Percentiles rank a stretch among this genome's conserved stretches.
These are phyloP conservation scores for Argyrosomus regius DNA, from an alignment of 2,797 vertebrate species.

Conservation along the genomic window DNA sequence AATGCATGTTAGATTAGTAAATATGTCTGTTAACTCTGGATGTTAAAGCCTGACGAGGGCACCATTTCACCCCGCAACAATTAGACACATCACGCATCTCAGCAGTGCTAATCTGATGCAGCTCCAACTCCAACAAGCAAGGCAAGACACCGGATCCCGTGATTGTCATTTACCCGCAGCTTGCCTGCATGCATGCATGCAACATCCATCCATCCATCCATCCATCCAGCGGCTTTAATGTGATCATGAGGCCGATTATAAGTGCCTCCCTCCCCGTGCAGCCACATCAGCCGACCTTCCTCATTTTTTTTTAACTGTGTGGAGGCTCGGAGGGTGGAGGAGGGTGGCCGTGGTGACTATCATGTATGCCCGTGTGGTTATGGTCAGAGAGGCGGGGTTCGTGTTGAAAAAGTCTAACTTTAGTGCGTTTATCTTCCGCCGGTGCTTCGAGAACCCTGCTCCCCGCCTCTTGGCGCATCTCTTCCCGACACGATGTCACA, in stretches of 20 bases:
- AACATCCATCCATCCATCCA: too few relatives aligned
- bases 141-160: constrained; percentile 32
- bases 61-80: not conserved
- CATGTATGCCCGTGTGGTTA: too few relatives aligned
- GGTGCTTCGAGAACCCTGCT: too few relatives aligned
- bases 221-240: not conserved
- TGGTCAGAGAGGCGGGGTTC: too few relatives aligned
- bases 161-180: constrained; percentile 50
- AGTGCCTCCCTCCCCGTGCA: not conserved
- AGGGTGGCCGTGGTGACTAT: not conserved
- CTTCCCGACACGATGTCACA: constrained; percentile 45
- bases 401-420: not conserved
- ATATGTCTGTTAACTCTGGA: not conserved
- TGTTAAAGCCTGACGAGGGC: not conserved
- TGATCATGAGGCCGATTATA: constrained; percentile 29
- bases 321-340: too few relatives aligned
- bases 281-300: not conserved
- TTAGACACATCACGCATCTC: not conserved
- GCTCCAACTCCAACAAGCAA: not conserved
- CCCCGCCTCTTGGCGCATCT: constrained; percentile 48
- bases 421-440: not conserved
- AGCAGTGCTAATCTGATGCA: not conserved
- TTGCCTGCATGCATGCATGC: not conserved
- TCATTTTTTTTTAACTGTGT: not conserved
- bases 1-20: too few relatives aligned